These are phyloP conservation scores for Perithous albicinctus DNA, from an alignment of 2,888 invertebrate species.

Conservation along the genomic window DNA sequence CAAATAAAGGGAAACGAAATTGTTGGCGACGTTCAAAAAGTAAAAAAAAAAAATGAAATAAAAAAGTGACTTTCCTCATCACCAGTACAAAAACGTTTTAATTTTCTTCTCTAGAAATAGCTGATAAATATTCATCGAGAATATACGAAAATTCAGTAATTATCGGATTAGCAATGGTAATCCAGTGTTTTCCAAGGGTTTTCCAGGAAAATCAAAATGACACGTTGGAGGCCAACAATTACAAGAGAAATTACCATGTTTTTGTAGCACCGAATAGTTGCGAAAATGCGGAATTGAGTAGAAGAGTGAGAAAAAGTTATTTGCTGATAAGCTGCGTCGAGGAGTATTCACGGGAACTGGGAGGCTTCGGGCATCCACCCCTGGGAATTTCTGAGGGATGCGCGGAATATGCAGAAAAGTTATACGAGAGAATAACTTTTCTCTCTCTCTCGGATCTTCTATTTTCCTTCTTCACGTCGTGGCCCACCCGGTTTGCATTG, in stretches of 20 bases:
- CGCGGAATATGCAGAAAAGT: conserved; percentile 54
- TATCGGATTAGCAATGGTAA: conserved; percentile 32
- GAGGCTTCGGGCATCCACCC: conserved; percentile 20
- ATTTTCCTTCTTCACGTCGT: background rate
- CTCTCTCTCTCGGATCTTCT: background rate
- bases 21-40: background rate
- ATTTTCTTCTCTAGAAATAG: background rate
- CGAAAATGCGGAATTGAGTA: conserved; percentile 21
- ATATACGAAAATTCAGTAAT: conserved; percentile 23
- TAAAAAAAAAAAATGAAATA: background rate
- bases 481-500: conserved; percentile 23
- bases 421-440: conserved; percentile 8
- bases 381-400: conserved; percentile 33
- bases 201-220: background rate
- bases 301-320: conserved; percentile 31
- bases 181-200: background rate
- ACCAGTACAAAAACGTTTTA: background rate
- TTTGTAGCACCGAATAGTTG: conserved; percentile 17
- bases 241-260: conserved; percentile 30
- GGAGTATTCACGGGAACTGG: background rate
- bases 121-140: conserved; percentile 28
- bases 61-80: background rate
- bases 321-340: conserved; percentile 23
- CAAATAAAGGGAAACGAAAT: background rate
- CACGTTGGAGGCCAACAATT: background rate